Conservation (phyloP, 2,888 invertebrate species). For the Antitype chi region DNA sequence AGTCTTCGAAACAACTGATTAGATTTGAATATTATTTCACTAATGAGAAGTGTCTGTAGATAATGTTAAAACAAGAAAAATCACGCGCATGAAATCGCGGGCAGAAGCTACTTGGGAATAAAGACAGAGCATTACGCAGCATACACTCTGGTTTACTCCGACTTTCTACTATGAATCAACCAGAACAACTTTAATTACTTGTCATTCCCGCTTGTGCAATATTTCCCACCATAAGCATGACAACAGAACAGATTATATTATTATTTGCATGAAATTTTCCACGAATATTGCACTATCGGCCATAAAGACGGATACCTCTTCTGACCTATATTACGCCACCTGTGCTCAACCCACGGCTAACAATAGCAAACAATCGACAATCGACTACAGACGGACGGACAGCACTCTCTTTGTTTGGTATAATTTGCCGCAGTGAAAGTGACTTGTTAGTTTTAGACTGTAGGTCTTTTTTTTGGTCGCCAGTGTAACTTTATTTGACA, state of each 20-base stretch:
- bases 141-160: too few species aligned
- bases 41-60: too few species aligned
- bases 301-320: slow-evolving; percentile 23
- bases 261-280: slow-evolving; percentile 37
- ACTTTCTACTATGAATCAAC: not conserved
- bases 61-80: too few species aligned
- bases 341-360: slow-evolving; percentile 39
- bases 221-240: slow-evolving; percentile 20
- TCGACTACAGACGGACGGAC: slow-evolving; percentile 38
- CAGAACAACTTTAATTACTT: not conserved
- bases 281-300: slow-evolving; percentile 32
- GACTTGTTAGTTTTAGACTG: slow-evolving; percentile 41
- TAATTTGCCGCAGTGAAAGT: slow-evolving; percentile 66
- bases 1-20: too few species aligned
- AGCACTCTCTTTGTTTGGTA: slow-evolving; percentile 58
- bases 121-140: not conserved
- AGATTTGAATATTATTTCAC: too few species aligned
- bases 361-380: slow-evolving; percentile 58
- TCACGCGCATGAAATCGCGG: too few species aligned
- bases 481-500: slow-evolving; percentile 50
- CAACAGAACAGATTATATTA: not conserved
- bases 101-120: not conserved
- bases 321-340: slow-evolving; percentile 60
- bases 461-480: slow-evolving; percentile 44
- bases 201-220: not conserved